phyloP scores from a whole-genome alignment of 1,140 invertebrate genomes.

The Drosophila sucinea region DNA sequence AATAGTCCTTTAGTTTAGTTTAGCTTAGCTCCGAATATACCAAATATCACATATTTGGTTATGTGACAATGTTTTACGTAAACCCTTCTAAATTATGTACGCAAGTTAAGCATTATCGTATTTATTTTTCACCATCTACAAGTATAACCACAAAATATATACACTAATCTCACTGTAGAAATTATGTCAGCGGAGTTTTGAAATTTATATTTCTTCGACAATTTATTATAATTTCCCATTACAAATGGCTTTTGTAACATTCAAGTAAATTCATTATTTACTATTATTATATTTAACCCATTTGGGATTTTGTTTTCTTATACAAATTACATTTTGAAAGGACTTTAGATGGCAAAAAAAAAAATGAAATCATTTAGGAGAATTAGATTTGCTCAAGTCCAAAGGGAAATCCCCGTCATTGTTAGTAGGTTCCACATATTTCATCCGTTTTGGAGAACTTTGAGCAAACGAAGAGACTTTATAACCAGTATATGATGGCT shows the following conservation, averaged over 20 bases:
- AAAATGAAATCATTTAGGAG: not conserved
- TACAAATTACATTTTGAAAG: too few relatives aligned
- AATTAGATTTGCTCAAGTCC: conserved; percentile 21
- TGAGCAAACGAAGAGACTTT: not conserved
- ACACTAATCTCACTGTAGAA: conserved; percentile 24
- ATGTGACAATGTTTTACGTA: conserved; percentile 35
- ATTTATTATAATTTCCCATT: too few relatives aligned
- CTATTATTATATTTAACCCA: too few relatives aligned
- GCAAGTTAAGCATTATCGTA: conserved; percentile 10
- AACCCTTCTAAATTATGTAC: conserved; percentile 36
- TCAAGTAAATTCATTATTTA: too few relatives aligned
- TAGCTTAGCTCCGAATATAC: not conserved
- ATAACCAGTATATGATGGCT: not conserved
- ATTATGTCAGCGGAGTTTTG: not conserved
- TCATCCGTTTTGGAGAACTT: not conserved
- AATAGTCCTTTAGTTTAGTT: conserved; percentile 6
- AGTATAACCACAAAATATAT: conserved; percentile 22
- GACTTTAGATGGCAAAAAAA: too few relatives aligned
- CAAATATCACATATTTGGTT: not conserved
- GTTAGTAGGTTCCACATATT: not conserved
- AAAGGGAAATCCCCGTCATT: conserved; percentile 4
- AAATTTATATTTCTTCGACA: too few relatives aligned
- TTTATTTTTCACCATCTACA: conserved; percentile 3
- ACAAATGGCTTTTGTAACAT: too few relatives aligned
- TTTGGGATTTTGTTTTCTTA: too few relatives aligned